Base-by-base conservation (phyloP, 2,113 vertebrate species). In the Hucho hucho region DNA sequence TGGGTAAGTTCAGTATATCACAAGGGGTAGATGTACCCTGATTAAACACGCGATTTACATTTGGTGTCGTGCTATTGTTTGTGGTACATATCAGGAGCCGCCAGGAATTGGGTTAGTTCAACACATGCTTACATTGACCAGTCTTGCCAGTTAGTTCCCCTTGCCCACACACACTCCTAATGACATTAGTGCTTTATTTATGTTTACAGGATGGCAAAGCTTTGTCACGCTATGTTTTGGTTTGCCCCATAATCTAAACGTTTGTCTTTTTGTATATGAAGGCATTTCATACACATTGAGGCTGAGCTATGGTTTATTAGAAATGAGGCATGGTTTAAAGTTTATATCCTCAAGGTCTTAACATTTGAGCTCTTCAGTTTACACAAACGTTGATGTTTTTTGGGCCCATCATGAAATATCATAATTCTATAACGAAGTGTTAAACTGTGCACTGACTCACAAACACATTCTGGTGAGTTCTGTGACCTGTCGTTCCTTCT, bases 221-320 rank as follows among this genome's bases (percentile, higher is more conserved):
- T 81, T 81, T 76, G 79, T 84, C 73, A 75, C 47, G 61, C 73
- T 69, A 46, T 79, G 83, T 82, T 84, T 75, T 78, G 82, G 70
- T 65, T 81, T 75, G 77, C 76, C 75, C 72, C 9, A 22, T 11
- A 64, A 29, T 81, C 75, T 72, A 63, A 32, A 68, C 81, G 77
- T 89, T 89, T 85, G 84, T 58, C 79, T 86, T 49, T 53, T 18
- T 43, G 37, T 53, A 18, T 53, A 53, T 53, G 49, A 53, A 18
- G 14, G 14, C 49, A 18, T 53, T 53, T 67, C n/a, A 73, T 69
- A 7, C 24, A 26, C 14, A 46, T 75, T 84, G 76, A 59, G 74
- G 81, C 7, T 53, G 46, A 81, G 86, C 87, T 87, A 75, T 84
- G 86, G 82, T 86, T 82, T 72, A 82, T 86, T 86, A 70, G 75